Evolutionary conservation across 2,888 invertebrate genomes (phyloP).

Genomic region (Theodoxus fluviatilis): DNA sequence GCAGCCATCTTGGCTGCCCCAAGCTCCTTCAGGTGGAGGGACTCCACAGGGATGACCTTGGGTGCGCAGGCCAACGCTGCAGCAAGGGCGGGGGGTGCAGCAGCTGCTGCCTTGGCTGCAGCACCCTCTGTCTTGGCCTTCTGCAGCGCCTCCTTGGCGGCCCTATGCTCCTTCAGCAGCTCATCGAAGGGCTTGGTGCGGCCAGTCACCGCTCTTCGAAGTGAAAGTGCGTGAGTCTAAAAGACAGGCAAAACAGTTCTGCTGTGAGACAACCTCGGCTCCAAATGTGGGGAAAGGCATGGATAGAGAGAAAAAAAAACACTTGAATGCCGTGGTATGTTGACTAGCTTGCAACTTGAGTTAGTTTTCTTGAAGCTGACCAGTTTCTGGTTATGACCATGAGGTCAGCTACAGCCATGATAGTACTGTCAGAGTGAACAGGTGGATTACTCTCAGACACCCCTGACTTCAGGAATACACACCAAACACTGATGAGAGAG

Average conservation of each 20-base stretch:
- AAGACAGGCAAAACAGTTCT: slow-evolving; percentile 27
- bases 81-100: slow-evolving; percentile 17
- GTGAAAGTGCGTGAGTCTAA: slow-evolving; percentile 72
- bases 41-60: slow-evolving; percentile 1
- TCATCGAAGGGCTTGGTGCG: slow-evolving; percentile 79
- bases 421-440: too few species aligned
- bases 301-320: too few species aligned
- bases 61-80: background rate
- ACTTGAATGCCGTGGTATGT: too few species aligned
- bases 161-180: slow-evolving; percentile 77
- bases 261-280: too few species aligned
- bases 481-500: too few species aligned
- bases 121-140: slow-evolving; percentile 50
- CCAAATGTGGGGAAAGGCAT: too few species aligned
- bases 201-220: slow-evolving; percentile 76
- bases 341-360: too few species aligned
- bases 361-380: too few species aligned
- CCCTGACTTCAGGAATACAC: too few species aligned
- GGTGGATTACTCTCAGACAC: too few species aligned
- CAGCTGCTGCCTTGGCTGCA: slow-evolving; percentile 36
- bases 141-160: slow-evolving; percentile 70
- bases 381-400: too few species aligned
- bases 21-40: background rate
- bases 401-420: too few species aligned
- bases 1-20: slow-evolving; percentile 7